phyloP scores from a whole-genome alignment of 2,113 vertebrate genomes.

The Taxidea taxus region DNA sequence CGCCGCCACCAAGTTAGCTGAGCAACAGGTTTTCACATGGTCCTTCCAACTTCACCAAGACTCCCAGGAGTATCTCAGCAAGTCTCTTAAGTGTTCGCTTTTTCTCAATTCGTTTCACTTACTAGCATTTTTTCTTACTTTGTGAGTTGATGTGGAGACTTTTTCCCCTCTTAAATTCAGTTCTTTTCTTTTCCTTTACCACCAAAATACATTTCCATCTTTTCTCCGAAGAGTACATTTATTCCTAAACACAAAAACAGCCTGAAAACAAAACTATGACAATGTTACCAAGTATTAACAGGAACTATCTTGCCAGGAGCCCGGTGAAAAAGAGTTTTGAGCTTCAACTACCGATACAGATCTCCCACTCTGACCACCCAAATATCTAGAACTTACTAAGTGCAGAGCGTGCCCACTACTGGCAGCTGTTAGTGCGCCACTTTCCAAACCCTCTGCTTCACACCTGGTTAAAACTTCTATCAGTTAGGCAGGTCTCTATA shows the following conservation, averaged over 20 bases:
- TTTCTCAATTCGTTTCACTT: neutral
- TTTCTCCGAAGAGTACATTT: neutral
- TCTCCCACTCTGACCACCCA: too few species aligned
- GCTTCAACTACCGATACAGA: neutral
- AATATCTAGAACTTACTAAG: fast-evolving
- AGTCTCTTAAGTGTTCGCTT: neutral
- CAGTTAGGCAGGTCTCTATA: neutral
- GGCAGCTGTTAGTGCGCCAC: too few species aligned
- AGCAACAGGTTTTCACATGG: neutral
- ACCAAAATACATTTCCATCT: neutral
- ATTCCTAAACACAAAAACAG: neutral
- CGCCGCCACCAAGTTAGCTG: neutral
- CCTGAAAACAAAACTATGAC: neutral
- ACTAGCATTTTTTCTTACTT: neutral
- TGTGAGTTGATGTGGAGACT: neutral
- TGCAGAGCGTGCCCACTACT: neutral
- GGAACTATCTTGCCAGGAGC: neutral
- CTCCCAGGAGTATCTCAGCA: neutral
- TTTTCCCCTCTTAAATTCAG: neutral
- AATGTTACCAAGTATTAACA: neutral
- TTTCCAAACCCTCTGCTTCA: neutral
- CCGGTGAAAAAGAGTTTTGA: too few species aligned
- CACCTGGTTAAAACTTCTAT: fast-evolving
- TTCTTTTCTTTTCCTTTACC: neutral
- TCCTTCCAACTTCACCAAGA: neutral